Evolutionary conservation across 1,140 invertebrate species (phyloP), one percentile per base, ranked within the genome.

Genomic region (Dendroctonus valens): DNA sequence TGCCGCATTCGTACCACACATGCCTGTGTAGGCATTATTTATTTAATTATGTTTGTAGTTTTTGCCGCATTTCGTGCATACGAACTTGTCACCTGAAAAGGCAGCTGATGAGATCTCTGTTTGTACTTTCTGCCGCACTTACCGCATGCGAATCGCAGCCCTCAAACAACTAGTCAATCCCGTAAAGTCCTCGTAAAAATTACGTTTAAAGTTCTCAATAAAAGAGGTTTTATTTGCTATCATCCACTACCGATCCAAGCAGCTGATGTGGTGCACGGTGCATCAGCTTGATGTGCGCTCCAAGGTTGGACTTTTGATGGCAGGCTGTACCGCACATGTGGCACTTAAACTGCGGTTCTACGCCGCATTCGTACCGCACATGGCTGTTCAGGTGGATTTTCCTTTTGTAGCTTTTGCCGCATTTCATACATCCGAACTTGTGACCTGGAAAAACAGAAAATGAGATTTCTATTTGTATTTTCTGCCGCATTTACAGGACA

Each of bases 11-110:
- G 69, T 82, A 84, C 14, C 83, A 83, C 67, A 84, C 78, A 68
- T 90, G 87, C 3, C 86, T 79, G 67, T 86, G 84, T 53, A 88
- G 72, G 7, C 85, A 7, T 52, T 50, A n/a, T n/a, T n/a, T n/a
- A n/a, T 85, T 59, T 87, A 85, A 75, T 89, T 89, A n/a, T 87
- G 79, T 69, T 83, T 82, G 73, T 90, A 90, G 49, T 78, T 83
- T 68, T 87, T 82, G 42, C 83, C 83, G 67, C 88, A 90, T 52
- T 82, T 81, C 3, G 77, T 73, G 75, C 88, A 90, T 3, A 74
- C 74, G 69, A 86, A 87, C 26, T n/a, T n/a, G 46, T 48, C 5
- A 48, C 11, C 11, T 48, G 46, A 5, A 48, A 11, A 8, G 5
- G 7, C 7, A 48, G 7, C 5, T 5, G 7, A 7, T 48, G 11